Evolutionary conservation across 2,797 vertebrate genomes (phyloP).

Genomic region (Alcedo quadribrachys): DNA sequence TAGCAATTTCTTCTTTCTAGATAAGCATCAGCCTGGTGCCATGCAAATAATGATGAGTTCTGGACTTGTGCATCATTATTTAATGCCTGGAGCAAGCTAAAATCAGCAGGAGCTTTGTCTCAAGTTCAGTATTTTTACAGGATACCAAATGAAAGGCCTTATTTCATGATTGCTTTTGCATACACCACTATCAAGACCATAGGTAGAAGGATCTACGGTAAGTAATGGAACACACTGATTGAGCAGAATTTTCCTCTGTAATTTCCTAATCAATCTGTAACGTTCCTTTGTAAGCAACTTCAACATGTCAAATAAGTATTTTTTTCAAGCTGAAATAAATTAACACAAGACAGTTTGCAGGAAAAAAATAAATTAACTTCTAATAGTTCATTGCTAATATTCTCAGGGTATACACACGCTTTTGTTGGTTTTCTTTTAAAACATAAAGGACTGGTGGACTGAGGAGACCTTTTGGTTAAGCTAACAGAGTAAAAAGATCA

Average conservation of each 20-base stretch:
- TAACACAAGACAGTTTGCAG: neutral
- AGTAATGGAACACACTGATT: neutral
- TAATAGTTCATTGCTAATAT: neutral
- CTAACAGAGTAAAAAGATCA: neutral
- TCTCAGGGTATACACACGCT: neutral
- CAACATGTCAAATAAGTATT: neutral
- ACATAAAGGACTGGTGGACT: neutral
- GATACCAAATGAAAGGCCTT: neutral
- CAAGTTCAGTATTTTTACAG: constrained; percentile 18
- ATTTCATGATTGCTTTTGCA: constrained; percentile 20
- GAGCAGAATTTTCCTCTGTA: neutral
- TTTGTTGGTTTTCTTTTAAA: neutral
- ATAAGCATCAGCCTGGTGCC: neutral
- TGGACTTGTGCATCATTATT: constrained; percentile 55
- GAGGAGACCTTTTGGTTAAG: neutral
- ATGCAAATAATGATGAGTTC: constrained; percentile 25
- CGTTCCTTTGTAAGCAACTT: neutral
- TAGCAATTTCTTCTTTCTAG: neutral
- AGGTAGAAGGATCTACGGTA: neutral
- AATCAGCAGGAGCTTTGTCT: constrained; percentile 26
- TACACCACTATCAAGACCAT: neutral
- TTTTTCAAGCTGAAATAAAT: neutral
- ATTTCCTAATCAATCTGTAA: neutral
- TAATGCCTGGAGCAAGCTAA: constrained; percentile 68
- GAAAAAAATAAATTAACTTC: neutral